Conservation (phyloP, 2,888 invertebrate genomes). For the Empis livida region DNA sequence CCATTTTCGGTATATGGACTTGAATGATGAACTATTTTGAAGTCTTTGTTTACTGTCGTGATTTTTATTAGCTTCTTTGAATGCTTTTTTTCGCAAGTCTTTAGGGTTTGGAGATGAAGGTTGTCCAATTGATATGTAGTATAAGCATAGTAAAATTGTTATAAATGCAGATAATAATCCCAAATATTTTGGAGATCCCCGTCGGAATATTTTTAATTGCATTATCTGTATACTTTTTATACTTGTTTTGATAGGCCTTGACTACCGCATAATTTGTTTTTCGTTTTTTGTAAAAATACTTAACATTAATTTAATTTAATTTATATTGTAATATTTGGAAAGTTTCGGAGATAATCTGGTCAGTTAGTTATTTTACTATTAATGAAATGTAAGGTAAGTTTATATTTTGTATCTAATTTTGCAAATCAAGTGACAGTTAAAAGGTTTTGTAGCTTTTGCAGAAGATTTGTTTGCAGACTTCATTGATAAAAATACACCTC, state of each 20-base stretch:
- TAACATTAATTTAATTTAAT: too few relatives aligned
- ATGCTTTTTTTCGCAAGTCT: too few relatives aligned
- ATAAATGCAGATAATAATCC: slow-evolving; percentile 34
- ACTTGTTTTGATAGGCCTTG: neutral
- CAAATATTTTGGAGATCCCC: slow-evolving; percentile 34
- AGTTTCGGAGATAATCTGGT: too few relatives aligned
- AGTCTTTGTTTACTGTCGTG: slow-evolving; percentile 2
- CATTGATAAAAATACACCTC: too few relatives aligned
- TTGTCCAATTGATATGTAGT: slow-evolving; percentile 37
- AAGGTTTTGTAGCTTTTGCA: too few relatives aligned
- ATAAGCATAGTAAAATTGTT: slow-evolving; percentile 33
- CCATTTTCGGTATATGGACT: neutral
- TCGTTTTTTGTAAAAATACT: too few relatives aligned
- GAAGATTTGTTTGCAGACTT: too few relatives aligned
- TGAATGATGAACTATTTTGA: neutral
- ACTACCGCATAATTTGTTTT: neutral
- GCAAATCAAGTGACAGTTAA: too few relatives aligned
- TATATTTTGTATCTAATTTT: too few relatives aligned
- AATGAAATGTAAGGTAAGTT: too few relatives aligned
- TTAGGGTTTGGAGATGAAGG: slow-evolving; percentile 13
- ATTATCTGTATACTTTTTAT: slow-evolving; percentile 13
- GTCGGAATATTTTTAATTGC: slow-evolving; percentile 34
- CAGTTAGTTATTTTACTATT: too few relatives aligned
- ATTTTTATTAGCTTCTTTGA: neutral
- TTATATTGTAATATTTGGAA: too few relatives aligned